Conservation (phyloP, 1,140 invertebrate genomes). For the Leucophenga varia region DNA sequence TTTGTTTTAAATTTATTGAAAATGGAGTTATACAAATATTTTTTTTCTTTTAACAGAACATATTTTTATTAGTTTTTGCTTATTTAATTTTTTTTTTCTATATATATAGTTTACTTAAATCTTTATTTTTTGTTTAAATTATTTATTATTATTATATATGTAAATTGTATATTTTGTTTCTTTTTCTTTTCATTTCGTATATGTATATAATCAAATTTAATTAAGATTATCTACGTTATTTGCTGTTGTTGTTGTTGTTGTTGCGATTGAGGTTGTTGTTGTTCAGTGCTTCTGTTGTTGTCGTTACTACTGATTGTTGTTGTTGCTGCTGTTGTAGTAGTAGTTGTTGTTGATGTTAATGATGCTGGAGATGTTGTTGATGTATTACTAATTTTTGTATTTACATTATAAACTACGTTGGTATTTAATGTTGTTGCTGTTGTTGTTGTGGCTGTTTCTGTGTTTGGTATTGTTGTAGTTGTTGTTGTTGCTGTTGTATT, state of each 20-base stretch:
- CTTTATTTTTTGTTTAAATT: constrained; percentile 2
- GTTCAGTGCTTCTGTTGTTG: constrained; percentile 15
- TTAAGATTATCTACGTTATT: constrained; percentile 48
- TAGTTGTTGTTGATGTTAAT: constrained; percentile 23
- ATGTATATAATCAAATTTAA: constrained; percentile 44
- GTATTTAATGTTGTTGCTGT: constrained; percentile 2
- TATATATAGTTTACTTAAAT: constrained; percentile 13
- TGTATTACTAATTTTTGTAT: background rate
- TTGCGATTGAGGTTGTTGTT: constrained; percentile 21
- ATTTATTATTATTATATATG: constrained; percentile 10
- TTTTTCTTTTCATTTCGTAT: background rate
- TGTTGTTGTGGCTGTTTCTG: constrained; percentile 2
- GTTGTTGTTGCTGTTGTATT: constrained; percentile 3
- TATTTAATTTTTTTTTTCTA: constrained; percentile 17
- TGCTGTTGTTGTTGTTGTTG: constrained; percentile 34
- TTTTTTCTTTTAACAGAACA: constrained; percentile 14
- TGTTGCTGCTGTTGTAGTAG: constrained; percentile 9
- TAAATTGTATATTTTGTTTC: background rate
- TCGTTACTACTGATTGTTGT: constrained; percentile 2
- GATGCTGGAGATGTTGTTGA: constrained; percentile 22
- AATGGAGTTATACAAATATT: background rate
- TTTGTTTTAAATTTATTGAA: background rate
- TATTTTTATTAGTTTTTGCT: constrained; percentile 8
- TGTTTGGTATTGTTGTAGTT: background rate
- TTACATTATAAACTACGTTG: too few species aligned